Percentiles rank a stretch among this genome's conserved stretches.
Evolutionary conservation across 1,140 invertebrate species (phyloP).

Genomic region (Apocrypta bakeri): DNA sequence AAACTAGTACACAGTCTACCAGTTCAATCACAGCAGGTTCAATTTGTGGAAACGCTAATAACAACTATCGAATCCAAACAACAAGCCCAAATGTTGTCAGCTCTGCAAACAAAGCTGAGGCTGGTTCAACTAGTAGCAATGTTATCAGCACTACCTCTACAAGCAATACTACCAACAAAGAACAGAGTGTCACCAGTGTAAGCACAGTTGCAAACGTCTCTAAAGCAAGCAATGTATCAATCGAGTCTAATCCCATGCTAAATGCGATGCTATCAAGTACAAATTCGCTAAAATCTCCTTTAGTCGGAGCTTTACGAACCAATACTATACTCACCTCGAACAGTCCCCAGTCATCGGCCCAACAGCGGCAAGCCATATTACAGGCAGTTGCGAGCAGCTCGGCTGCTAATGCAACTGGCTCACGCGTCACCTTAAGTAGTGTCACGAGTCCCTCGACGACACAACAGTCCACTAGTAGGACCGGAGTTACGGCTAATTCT

Average conservation of each 20-base stretch:
- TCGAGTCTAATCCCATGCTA: conserved; percentile 71
- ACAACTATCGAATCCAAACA: not conserved
- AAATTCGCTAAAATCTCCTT: conserved; percentile 64
- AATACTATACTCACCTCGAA: conserved; percentile 67
- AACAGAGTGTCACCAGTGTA: not conserved
- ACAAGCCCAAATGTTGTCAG: conserved; percentile 44
- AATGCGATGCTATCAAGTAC: conserved; percentile 71
- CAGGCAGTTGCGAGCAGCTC: conserved; percentile 65
- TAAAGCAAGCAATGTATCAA: conserved; percentile 58
- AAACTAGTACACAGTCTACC: conserved; percentile 56
- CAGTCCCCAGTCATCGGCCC: conserved; percentile 45
- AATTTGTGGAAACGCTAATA: not conserved
- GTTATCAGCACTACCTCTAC: not conserved
- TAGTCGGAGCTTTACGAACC: conserved; percentile 62
- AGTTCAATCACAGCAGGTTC: conserved; percentile 42
- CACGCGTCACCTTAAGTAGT: conserved; percentile 61
- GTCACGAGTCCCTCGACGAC: conserved; percentile 39
- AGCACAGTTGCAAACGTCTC: not conserved
- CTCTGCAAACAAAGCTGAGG: not conserved
- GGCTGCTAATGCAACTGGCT: conserved; percentile 42
- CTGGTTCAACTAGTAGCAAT: not conserved
- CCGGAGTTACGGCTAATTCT: conserved; percentile 61
- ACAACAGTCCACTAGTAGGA: conserved; percentile 49
- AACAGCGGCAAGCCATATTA: conserved; percentile 44
- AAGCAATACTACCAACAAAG: not conserved